Conservation (phyloP, 2,797 vertebrate species). For the Nasua narica region DNA sequence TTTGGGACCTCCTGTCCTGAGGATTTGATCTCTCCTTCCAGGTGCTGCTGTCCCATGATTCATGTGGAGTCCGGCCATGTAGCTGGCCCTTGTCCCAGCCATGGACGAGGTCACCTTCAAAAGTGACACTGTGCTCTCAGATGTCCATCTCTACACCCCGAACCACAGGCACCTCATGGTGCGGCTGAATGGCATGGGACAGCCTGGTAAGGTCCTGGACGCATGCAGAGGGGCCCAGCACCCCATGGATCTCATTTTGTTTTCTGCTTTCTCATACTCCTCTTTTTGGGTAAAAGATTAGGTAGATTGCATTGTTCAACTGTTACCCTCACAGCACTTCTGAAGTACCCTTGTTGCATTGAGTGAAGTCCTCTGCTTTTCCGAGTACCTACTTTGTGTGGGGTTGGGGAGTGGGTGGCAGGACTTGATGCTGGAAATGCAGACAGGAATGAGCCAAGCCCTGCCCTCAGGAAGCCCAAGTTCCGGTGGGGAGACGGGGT, state of each 20-base stretch:
- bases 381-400: background rate
- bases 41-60: conserved; percentile 50
- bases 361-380: background rate
- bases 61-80: background rate
- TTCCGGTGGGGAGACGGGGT: background rate
- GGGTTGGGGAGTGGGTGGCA: background rate
- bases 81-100: background rate
- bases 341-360: background rate
- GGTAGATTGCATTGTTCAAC: background rate
- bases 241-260: rapidly evolving
- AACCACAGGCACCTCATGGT: conserved; percentile 90
- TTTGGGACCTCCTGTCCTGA: background rate
- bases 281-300: background rate
- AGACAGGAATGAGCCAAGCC: background rate
- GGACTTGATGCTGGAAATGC: background rate
- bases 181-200: conserved; percentile 89
- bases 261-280: background rate
- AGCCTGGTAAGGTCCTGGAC: conserved; percentile 87
- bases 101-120: conserved; percentile 91
- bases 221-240: background rate
- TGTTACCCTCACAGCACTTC: background rate
- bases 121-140: conserved; percentile 93
- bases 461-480: background rate
- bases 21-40: background rate
- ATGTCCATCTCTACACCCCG: conserved; percentile 90